Evolutionary conservation across 2,113 vertebrate genomes (phyloP).

Genomic region (Hylia prasina): DNA sequence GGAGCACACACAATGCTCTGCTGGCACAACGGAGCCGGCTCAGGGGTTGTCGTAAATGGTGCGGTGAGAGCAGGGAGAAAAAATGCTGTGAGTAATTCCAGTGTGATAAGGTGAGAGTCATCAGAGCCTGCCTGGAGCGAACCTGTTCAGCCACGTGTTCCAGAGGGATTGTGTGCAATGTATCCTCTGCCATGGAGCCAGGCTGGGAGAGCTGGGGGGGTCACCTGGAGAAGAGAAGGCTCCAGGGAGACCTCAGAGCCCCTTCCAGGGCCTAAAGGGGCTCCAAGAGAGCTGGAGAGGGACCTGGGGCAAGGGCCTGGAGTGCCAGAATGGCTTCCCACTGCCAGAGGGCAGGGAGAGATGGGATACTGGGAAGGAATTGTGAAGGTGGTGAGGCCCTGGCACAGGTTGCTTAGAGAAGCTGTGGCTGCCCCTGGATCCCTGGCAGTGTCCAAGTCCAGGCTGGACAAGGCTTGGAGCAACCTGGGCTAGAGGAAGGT

Average conservation of each 20-base stretch:
- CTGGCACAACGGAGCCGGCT: not conserved
- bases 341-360: not conserved
- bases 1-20: not conserved
- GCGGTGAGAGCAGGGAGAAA: not conserved
- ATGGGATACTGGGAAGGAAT: not conserved
- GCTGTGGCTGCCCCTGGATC: not conserved
- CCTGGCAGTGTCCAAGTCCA: not conserved
- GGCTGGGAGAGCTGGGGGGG: not conserved
- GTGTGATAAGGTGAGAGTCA: not conserved
- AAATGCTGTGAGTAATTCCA: not conserved
- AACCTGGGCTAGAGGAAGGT: not conserved
- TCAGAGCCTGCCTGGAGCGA: not conserved
- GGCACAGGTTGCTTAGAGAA: fast-evolving
- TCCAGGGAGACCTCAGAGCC: not conserved
- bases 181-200: not conserved
- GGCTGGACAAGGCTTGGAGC: fast-evolving
- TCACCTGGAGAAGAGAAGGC: no score
- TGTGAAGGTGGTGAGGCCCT: not conserved
- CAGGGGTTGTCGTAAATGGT: not conserved
- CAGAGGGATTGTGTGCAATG: not conserved
- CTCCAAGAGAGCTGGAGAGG: not conserved
- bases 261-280: not conserved
- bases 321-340: not conserved
- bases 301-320: fast-evolving
- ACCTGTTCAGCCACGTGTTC: not conserved